These are phyloP conservation scores for Halisarca cf. caerulea DNA, from an alignment of 37 sponge, comb jelly and placozoan species.

Conservation along the genomic window DNA sequence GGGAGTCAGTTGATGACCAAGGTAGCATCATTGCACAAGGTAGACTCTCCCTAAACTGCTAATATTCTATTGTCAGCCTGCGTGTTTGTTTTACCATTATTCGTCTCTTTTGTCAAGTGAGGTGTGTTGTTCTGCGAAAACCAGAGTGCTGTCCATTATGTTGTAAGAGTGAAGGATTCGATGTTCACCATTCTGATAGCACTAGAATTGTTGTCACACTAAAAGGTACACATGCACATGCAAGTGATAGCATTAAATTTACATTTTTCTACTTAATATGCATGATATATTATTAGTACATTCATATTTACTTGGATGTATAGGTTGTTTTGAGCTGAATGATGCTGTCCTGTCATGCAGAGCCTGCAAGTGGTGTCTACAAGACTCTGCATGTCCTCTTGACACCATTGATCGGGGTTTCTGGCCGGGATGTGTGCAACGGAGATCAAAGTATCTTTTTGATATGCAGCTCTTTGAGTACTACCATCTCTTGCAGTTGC, in stretches of 20 bases:
- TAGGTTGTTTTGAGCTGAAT: background rate
- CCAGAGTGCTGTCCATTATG: conserved; percentile 11
- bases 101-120: conserved; percentile 6
- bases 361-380: background rate
- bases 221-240: conserved; percentile 6
- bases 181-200: background rate
- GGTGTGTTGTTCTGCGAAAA: conserved; percentile 14
- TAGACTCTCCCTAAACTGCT: background rate
- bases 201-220: conserved; percentile 13
- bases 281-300: background rate
- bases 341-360: conserved; percentile 14
- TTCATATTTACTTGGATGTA: background rate
- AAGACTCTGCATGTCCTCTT: conserved; percentile 17
- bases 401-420: conserved; percentile 2
- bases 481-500: conserved; percentile 9
- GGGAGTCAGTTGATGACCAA: background rate
- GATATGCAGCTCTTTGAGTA: background rate
- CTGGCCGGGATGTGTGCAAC: conserved; percentile 6
- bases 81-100: background rate
- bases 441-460: conserved; percentile 16
- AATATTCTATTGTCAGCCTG: background rate
- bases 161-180: background rate
- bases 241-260: too few species aligned
- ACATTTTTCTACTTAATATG: too few species aligned
- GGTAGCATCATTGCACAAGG: conserved; percentile 1